Percentiles rank a stretch among this genome's conserved stretches.
phyloP scores from a whole-genome alignment of 2,113 vertebrate genomes.

The Echinops telfairi region DNA sequence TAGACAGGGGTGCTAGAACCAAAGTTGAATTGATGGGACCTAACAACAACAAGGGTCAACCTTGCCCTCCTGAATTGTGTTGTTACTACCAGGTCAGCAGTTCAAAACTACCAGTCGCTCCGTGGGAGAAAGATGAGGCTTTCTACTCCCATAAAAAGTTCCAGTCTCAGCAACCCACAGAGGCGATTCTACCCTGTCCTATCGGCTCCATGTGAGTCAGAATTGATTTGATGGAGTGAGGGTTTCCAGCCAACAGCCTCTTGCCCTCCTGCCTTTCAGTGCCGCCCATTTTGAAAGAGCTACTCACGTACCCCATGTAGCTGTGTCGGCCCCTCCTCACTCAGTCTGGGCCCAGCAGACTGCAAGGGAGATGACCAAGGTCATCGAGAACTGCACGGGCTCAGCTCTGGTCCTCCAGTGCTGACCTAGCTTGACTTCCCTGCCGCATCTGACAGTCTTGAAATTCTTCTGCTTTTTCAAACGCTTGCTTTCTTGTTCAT shows the following conservation, averaged over 20 bases:
- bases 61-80: not conserved
- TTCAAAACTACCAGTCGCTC: no score
- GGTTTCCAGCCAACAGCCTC: not conserved
- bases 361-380: not conserved
- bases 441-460: not conserved
- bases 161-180: no score
- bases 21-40: no score
- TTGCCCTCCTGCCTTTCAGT: not conserved
- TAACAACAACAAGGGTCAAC: not conserved
- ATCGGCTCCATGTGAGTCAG: no score
- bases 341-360: rapidly evolving
- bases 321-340: no score
- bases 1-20: no score
- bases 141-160: no score
- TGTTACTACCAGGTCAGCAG: no score
- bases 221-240: not conserved
- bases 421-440: not conserved
- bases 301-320: not conserved
- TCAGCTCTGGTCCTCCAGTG: not conserved
- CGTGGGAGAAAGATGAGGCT: no score
- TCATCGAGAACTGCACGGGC: not conserved
- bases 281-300: not conserved
- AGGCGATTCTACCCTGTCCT: no score
- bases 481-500: no score
- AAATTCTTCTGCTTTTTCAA: not conserved